Evolutionary conservation across 2,113 vertebrate species (phyloP).

Genomic region (Columbina picui): DNA sequence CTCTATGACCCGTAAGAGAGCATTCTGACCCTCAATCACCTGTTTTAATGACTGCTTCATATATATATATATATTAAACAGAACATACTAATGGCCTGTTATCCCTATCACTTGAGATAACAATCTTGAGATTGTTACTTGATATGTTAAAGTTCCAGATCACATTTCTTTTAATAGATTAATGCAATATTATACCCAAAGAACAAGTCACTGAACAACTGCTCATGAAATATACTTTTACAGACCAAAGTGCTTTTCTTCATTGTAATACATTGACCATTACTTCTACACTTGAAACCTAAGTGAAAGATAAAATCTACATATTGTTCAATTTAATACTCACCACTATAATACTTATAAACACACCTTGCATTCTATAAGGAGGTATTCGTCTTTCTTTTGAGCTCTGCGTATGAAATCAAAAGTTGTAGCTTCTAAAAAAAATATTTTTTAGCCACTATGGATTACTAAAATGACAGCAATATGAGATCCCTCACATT

Average conservation of each 20-base stretch:
- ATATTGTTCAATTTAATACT: not conserved
- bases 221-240: not conserved
- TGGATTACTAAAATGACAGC: not conserved
- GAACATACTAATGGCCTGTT: not conserved
- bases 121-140: not conserved
- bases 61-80: not conserved
- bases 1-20: not conserved
- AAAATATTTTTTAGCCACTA: not conserved
- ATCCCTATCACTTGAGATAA: not conserved
- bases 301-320: not conserved
- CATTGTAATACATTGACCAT: not conserved
- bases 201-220: not conserved
- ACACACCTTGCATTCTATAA: not conserved
- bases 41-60: not conserved
- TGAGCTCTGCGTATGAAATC: not conserved
- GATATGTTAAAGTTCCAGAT: not conserved
- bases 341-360: not conserved
- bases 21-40: not conserved
- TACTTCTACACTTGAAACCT: not conserved
- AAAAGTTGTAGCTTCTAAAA: not conserved
- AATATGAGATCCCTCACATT: not conserved
- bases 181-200: not conserved
- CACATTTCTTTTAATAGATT: not conserved
- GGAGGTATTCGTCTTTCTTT: not conserved
- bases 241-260: not conserved